Evolutionary conservation across 92 coral and sea anemone species (phyloP).

Genomic region (Micromussa lordhowensis): DNA sequence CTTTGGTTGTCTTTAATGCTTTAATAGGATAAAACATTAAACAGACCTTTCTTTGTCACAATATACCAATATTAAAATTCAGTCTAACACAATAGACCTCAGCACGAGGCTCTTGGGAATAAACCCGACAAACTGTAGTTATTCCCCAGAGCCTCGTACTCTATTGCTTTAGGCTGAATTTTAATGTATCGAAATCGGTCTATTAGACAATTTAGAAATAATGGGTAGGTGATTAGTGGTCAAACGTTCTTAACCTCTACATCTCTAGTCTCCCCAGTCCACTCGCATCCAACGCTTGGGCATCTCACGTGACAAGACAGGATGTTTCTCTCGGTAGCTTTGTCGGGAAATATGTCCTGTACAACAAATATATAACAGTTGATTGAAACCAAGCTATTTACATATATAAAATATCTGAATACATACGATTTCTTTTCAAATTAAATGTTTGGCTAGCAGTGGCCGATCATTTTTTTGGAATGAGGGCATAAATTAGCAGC

Average conservation of each 20-base stretch:
- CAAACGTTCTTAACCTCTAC: constrained; percentile 5
- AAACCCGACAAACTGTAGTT: too few species aligned
- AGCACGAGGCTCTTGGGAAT: too few species aligned
- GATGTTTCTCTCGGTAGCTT: constrained; percentile 38
- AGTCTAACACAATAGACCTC: too few species aligned
- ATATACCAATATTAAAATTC: too few species aligned
- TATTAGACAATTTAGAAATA: not conserved
- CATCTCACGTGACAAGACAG: constrained; percentile 41
- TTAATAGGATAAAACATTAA: not conserved
- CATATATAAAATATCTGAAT: too few species aligned
- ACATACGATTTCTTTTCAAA: too few species aligned
- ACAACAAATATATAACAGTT: not conserved
- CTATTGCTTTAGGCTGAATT: too few species aligned
- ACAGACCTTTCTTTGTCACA: not conserved
- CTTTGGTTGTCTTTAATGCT: not conserved
- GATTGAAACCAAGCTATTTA: not conserved
- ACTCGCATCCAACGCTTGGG: constrained; percentile 51
- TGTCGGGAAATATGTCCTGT: constrained; percentile 53
- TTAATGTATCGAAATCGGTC: too few species aligned
- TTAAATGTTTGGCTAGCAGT: too few species aligned
- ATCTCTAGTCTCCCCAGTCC: constrained; percentile 50
- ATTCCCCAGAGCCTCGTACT: too few species aligned
- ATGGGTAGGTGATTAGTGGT: not conserved
- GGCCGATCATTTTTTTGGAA: too few species aligned
- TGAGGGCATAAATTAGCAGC: too few species aligned